These are phyloP conservation scores for Galemys pyrenaicus DNA, from an alignment of 2,113 vertebrate genomes.

Conservation along the genomic window DNA sequence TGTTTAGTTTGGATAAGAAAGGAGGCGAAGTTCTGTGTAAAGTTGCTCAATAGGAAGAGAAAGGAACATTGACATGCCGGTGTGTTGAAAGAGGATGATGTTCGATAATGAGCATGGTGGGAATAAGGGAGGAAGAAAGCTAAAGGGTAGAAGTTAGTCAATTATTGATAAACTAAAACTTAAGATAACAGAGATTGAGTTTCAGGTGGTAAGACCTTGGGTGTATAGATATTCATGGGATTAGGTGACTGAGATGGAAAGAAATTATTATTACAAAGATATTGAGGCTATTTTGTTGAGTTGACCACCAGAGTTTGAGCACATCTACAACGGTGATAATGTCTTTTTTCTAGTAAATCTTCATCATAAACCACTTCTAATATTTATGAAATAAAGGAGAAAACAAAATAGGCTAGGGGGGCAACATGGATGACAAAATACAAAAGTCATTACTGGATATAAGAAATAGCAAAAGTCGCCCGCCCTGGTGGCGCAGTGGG, in stretches of 20 bases:
- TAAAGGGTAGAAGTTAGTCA: neutral
- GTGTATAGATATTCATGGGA: neutral
- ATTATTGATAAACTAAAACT: neutral
- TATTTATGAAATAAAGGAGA: neutral
- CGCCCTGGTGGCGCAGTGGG: too few relatives aligned
- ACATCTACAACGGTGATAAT: neutral
- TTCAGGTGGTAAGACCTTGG: neutral
- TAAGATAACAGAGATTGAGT: neutral
- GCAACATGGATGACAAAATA: neutral
- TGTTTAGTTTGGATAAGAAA: neutral
- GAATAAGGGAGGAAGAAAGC: neutral
- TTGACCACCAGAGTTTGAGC: neutral
- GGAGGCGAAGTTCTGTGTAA: neutral
- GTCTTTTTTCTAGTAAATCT: neutral
- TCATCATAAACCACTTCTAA: neutral
- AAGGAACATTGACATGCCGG: neutral
- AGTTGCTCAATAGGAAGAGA: neutral
- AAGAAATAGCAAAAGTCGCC: neutral
- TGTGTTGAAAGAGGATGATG: neutral
- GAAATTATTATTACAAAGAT: neutral
- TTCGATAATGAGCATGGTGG: neutral
- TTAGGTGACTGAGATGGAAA: neutral
- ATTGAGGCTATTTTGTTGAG: neutral
- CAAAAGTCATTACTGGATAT: neutral
- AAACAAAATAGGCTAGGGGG: neutral